Evolutionary conservation across 2,888 invertebrate genomes (phyloP), one percentile per base, ranked within the genome.

Genomic region (Mellilla xanthometata): DNA sequence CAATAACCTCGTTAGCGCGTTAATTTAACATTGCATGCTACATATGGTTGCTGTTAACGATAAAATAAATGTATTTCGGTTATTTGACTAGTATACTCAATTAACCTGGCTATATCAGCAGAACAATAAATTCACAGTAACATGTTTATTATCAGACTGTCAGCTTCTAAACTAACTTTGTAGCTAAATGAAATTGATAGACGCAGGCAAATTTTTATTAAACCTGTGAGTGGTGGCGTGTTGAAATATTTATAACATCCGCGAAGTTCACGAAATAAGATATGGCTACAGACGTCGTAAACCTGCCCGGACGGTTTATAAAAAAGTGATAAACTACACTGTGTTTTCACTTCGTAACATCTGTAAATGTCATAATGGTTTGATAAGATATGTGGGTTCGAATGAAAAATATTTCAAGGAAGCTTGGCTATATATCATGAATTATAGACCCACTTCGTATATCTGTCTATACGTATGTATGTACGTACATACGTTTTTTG

Each of bases 221-320:
- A 46, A 47, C 28, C 28, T 52, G 59, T 59, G 60, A 67, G 64
- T 63, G 45, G 57, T 65, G 57, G 56, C 50, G 61, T 65, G 69
- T 59, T 55, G 70, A 73, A 66, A 66, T 60, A 59, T 76, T 72
- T 68, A 76, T 59, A 59, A 45, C 45, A 12, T 27, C 35, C 56
- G 44, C 57, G 56, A 66, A 65, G 56, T 60, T 63, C 49, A 58
- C 56, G 54, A 66, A 68, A 65, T 62, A 69, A 64, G 44, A 67
- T 67, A 64, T 65, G 55, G 55, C 52, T 58, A 56, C 52, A 60
- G 53, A 46, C 43, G 45, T 61, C 66, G 56, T 65, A 67, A 69
- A 68, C 62, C 57, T 62, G 50, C 60, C 54, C 47, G 52, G 64
- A 53, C 58, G 54, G 58, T 60, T 56, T 54, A 56, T 60, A 58